Evolutionary conservation across 1,140 invertebrate genomes (phyloP).

Genomic region (Oedothorax gibbosus): DNA sequence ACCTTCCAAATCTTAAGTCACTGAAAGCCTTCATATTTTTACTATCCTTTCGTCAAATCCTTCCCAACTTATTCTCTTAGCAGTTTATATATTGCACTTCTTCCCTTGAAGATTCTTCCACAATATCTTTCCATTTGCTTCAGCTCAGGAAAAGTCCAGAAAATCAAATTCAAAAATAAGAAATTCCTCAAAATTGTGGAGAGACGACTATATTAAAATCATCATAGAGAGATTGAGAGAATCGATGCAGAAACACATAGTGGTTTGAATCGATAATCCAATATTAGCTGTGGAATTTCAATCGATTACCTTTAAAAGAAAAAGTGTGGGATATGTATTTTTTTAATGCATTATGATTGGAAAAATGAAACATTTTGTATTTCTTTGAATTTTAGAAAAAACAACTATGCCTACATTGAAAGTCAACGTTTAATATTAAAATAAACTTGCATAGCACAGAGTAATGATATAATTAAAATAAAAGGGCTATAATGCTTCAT

Average conservation of each 20-base stretch:
- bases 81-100: conserved; percentile 20
- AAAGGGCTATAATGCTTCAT: too few relatives aligned
- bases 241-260: conserved; percentile 20
- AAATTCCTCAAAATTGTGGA: not conserved
- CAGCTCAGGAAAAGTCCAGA: not conserved
- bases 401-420: too few relatives aligned
- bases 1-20: too few relatives aligned
- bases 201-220: conserved; percentile 29
- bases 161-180: conserved; percentile 1
- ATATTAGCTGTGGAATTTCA: conserved; percentile 5
- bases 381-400: too few relatives aligned
- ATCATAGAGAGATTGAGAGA: conserved; percentile 15
- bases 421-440: too few relatives aligned
- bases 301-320: too few relatives aligned
- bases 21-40: not conserved
- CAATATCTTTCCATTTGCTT: conserved; percentile 31
- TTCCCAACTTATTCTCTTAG: conserved; percentile 26
- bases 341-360: too few relatives aligned
- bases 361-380: too few relatives aligned
- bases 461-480: too few relatives aligned
- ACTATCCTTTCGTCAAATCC: conserved; percentile 13
- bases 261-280: conserved; percentile 18
- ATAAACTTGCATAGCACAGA: too few relatives aligned
- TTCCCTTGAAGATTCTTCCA: not conserved
- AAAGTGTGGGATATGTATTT: too few relatives aligned